These are phyloP conservation scores for Oscheius sp. DNA, from an alignment of 1,140 invertebrate species.

Conservation along the genomic window DNA sequence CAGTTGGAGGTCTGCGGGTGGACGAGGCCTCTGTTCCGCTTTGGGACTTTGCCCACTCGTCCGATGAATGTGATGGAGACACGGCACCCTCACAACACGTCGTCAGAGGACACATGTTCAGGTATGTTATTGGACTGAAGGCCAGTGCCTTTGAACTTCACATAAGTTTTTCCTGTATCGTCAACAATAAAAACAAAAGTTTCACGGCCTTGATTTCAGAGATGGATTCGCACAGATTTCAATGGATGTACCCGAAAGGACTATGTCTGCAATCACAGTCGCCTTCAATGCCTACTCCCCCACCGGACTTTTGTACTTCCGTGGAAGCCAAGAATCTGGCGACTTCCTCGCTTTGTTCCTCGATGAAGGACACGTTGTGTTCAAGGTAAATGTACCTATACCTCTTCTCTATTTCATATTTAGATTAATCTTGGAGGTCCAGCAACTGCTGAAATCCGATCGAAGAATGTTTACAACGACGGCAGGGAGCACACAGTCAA, in stretches of 20 bases:
- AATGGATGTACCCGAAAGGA: slow-evolving; percentile 49
- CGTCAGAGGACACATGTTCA: slow-evolving; percentile 54
- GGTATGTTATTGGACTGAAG: slow-evolving; percentile 31
- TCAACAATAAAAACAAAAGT: slow-evolving; percentile 17
- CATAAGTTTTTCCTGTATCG: too few species aligned
- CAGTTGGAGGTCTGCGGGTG: slow-evolving; percentile 50
- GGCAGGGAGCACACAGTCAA: slow-evolving; percentile 52
- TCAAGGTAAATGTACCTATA: slow-evolving; percentile 23
- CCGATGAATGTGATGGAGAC: slow-evolving; percentile 54
- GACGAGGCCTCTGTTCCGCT: slow-evolving; percentile 51
- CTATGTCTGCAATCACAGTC: slow-evolving; percentile 50
- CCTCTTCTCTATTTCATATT: not conserved
- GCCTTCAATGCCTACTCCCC: slow-evolving; percentile 56
- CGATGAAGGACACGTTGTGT: slow-evolving; percentile 46
- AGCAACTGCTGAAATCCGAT: slow-evolving; percentile 43
- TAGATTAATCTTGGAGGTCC: slow-evolving; percentile 48
- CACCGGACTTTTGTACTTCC: slow-evolving; percentile 58
- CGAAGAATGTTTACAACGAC: slow-evolving; percentile 49
- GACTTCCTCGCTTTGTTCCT: slow-evolving; percentile 55
- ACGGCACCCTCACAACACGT: slow-evolving; percentile 36
- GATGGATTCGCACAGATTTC: slow-evolving; percentile 56
- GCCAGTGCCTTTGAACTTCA: too few species aligned
- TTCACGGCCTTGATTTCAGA: slow-evolving; percentile 31
- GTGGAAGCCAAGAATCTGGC: slow-evolving; percentile 47
- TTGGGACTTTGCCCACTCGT: slow-evolving; percentile 48